Evolutionary conservation across 2,797 vertebrate species (phyloP).

Genomic region (Tangara arthus): DNA sequence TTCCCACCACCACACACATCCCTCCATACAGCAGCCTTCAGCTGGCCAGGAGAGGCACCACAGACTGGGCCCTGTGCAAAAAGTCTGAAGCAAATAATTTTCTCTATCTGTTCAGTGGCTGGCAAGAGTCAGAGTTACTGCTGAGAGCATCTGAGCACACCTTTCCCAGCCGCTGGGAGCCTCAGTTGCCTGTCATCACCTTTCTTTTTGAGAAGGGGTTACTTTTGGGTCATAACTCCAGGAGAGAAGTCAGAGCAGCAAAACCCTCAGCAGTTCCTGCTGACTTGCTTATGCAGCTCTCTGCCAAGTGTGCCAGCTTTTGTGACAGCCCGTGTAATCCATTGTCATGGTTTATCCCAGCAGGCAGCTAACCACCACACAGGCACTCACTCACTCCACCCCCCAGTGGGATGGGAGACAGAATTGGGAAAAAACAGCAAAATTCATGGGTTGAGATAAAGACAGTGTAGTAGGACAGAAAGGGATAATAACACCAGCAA

Average conservation of each 20-base stretch:
- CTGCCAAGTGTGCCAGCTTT: background rate
- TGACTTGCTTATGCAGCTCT: background rate
- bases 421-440: background rate
- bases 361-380: background rate
- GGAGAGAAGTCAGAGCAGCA: background rate
- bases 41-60: fast-evolving
- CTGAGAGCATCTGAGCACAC: background rate
- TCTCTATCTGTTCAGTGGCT: background rate
- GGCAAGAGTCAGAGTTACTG: background rate
- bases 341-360: background rate
- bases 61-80: background rate
- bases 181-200: background rate
- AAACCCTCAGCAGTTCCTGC: background rate
- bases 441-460: background rate
- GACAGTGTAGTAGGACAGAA: background rate
- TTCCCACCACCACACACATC: background rate
- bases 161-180: background rate
- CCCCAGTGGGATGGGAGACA: background rate
- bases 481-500: background rate
- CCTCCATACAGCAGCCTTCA: background rate
- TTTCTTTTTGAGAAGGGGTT: background rate
- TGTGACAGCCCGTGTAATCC: background rate
- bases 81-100: background rate
- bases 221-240: background rate
- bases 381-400: fast-evolving